Evolutionary conservation across 2,888 invertebrate genomes (phyloP), one percentile per base, ranked within the genome.

Genomic region (Idaea dimidiata): DNA sequence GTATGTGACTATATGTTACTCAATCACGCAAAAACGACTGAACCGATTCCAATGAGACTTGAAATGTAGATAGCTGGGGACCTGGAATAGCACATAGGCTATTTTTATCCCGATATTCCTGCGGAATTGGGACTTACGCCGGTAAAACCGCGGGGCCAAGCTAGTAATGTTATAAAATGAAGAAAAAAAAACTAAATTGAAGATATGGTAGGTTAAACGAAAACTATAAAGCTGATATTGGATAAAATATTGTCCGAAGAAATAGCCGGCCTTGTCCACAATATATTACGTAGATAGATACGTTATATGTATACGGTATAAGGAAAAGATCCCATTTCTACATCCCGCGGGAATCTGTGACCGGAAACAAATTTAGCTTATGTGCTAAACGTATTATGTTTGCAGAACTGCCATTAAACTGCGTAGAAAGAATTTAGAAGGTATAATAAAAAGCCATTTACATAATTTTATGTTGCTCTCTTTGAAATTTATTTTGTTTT

Each of bases 291-390:
- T 43, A 14, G 43, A 10, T 43, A 43, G 43, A 10, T 43, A 24
- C 24, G 24, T 5, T 24, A 24, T 24, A 24, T 24, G 24, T 24
- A 43, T 43, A 14, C 43, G 43, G 43, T 8, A 43, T 43, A 10
- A 43, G 43, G 56, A 56, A 18, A 56, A 56, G 10, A 17, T 56
- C 56, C 18, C 16, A 14, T 18, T 56, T 18, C 17, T 17, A 56
- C 16, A 54, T 54, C 54, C 54, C 54, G 6, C 54, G 54, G 54
- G 54, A 54, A 54, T 17, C 17, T 54, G 54, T 54, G 54, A 54
- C 54, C 54, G 54, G 54, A 54, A 54, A 43, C 43, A 43, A 7
- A 43, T 43, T 43, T 43, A 43, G 43, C 43, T 43, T 43, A 43
- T 43, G 43, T 43, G 43, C 43, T 43, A 43, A 43, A 43, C 43